Conservation (phyloP, 2,888 invertebrate genomes). For the Andrena haemorrhoa region DNA sequence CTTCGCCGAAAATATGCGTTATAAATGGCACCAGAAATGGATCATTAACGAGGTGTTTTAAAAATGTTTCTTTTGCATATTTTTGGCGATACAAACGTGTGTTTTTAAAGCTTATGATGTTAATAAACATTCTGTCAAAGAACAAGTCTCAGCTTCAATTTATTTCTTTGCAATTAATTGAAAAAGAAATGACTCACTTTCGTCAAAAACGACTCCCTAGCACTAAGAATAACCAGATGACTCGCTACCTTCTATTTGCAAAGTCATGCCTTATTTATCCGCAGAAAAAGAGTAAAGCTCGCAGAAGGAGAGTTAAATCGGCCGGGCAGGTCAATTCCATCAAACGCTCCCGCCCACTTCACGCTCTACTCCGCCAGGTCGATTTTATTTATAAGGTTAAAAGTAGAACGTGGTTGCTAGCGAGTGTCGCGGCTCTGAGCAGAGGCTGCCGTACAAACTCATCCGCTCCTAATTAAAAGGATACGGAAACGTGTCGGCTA, state of each 20-base stretch:
- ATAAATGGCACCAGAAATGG: too few relatives aligned
- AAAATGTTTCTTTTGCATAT: too few relatives aligned
- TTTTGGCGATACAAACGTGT: too few relatives aligned
- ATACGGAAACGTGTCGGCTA: constrained; percentile 9
- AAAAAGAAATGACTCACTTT: too few relatives aligned
- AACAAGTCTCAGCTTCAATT: too few relatives aligned
- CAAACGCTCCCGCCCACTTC: not conserved
- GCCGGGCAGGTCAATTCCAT: not conserved
- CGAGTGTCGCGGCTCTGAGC: not conserved
- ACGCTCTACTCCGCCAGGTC: not conserved
- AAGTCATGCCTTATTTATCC: not conserved
- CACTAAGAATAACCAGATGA: not conserved
- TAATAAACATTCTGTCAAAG: too few relatives aligned
- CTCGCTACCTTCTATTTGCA: not conserved
- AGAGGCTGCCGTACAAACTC: not conserved
- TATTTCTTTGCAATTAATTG: too few relatives aligned
- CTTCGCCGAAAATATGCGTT: too few relatives aligned
- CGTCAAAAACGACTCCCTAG: too few relatives aligned
- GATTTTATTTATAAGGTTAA: constrained; percentile 24
- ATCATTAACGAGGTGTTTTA: too few relatives aligned
- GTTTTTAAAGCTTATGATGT: too few relatives aligned
- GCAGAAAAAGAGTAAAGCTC: not conserved
- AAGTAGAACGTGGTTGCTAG: not conserved
- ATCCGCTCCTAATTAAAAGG: constrained; percentile 13
- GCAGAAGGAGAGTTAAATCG: not conserved